Percentiles rank a stretch among this genome's conserved stretches.
Conservation (phyloP, 2,113 vertebrate species). For the Pelmatolapia mariae region DNA sequence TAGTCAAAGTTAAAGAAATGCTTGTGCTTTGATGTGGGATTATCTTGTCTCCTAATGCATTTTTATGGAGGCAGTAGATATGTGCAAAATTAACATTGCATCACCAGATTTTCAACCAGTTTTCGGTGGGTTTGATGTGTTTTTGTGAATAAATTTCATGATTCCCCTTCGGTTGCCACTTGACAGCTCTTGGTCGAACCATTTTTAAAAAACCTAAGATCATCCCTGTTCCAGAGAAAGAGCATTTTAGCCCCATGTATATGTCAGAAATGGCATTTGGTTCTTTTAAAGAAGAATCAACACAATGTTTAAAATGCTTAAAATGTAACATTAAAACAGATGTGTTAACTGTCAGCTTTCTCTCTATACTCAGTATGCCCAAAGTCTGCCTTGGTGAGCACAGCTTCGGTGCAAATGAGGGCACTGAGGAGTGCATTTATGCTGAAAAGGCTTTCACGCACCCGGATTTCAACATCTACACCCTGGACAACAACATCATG, state of each 20-base stretch:
- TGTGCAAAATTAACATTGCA: neutral
- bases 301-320: neutral
- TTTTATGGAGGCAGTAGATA: neutral
- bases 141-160: neutral
- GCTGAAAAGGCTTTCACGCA: constrained; percentile 49
- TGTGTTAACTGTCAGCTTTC: neutral
- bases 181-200: too few species aligned
- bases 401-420: constrained; percentile 57
- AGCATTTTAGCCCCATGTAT: neutral
- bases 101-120: neutral
- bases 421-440: constrained; percentile 59
- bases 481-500: constrained; percentile 81
- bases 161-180: neutral
- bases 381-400: constrained; percentile 71
- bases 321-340: neutral
- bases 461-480: constrained; percentile 48
- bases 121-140: neutral
- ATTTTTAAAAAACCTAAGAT: neutral
- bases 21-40: neutral
- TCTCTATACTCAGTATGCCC: constrained; percentile 28
- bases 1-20: neutral
- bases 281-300: too few species aligned
- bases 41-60: neutral
- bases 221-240: neutral
- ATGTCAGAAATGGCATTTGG: too few species aligned